Conservation (phyloP, 2,113 vertebrate genomes). For the Apodemus speciosus region DNA sequence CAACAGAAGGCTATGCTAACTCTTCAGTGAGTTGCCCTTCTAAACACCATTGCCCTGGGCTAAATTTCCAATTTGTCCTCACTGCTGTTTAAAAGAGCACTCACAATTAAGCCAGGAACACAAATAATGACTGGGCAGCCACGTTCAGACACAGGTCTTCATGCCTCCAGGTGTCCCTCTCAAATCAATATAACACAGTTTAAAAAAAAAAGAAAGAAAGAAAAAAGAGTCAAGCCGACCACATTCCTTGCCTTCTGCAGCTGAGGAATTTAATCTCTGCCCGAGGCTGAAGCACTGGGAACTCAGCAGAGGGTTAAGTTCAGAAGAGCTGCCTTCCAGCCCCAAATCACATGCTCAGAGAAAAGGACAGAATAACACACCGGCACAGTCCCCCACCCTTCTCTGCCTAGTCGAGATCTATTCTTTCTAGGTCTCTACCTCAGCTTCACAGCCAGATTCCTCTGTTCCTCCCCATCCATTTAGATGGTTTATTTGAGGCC, state of each 20-base stretch:
- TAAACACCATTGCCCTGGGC: not conserved
- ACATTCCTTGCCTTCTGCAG: not conserved
- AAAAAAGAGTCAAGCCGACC: not conserved
- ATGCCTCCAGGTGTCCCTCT: not conserved
- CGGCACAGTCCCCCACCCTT: conserved; percentile 42
- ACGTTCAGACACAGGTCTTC: not conserved
- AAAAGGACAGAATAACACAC: not conserved
- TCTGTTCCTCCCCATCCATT: not conserved
- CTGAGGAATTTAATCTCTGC: conserved; percentile 14
- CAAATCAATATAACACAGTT: not conserved
- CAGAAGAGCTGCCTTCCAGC: not conserved
- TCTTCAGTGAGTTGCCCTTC: not conserved
- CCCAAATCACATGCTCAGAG: not conserved
- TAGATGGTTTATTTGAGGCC: not conserved
- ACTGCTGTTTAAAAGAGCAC: not conserved
- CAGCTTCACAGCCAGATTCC: conserved; percentile 6
- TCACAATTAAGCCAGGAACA: not conserved
- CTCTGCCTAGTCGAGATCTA: not conserved
- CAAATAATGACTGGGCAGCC: not conserved
- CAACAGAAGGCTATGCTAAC: not conserved
- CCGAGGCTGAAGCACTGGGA: not conserved
- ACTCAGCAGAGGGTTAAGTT: not conserved
- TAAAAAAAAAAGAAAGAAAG: not conserved
- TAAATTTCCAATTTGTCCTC: not conserved
- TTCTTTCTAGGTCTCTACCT: not conserved